phyloP scores from a whole-genome alignment of 35 echinoderm and acorn worm species.

The Anneissia japonica region DNA sequence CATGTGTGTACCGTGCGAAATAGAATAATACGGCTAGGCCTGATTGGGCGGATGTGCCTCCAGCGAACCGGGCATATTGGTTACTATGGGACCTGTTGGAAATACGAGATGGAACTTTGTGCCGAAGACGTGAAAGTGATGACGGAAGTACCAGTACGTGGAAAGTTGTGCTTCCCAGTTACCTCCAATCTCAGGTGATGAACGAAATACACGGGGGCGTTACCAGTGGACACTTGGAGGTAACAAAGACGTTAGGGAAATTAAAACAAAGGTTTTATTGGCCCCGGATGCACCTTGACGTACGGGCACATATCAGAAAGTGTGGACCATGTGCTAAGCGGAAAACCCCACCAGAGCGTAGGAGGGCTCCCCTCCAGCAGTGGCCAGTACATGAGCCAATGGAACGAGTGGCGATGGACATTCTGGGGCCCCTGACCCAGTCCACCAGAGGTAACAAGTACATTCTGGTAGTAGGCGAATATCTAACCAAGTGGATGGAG shows the following conservation, averaged over 20 bases:
- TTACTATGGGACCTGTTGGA: slow-evolving; percentile 41
- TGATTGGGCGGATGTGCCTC: background rate
- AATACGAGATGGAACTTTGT: slow-evolving; percentile 33
- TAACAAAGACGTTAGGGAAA: slow-evolving; percentile 30
- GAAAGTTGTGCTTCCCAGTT: slow-evolving; percentile 43
- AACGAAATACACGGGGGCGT: slow-evolving; percentile 30
- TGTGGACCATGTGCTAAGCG: background rate
- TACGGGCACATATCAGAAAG: background rate
- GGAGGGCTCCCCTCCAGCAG: slow-evolving; percentile 26
- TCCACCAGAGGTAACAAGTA: slow-evolving; percentile 42
- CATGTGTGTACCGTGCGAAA: background rate
- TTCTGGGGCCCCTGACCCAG: slow-evolving; percentile 42
- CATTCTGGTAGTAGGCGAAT: slow-evolving; percentile 21
- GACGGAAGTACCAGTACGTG: slow-evolving; percentile 8
- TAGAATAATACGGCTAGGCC: background rate
- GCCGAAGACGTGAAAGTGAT: slow-evolving; percentile 40
- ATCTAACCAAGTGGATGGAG: slow-evolving; percentile 56
- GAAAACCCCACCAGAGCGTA: slow-evolving; percentile 3
- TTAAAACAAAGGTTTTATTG: slow-evolving; percentile 13
- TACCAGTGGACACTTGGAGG: slow-evolving; percentile 33
- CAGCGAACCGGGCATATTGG: slow-evolving; percentile 3
- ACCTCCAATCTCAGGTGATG: slow-evolving; percentile 16
- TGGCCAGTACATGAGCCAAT: slow-evolving; percentile 20
- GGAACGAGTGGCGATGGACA: slow-evolving; percentile 67
- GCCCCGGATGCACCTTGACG: background rate